Evolutionary conservation across 2,888 invertebrate species (phyloP).

Genomic region (Nycteola revayana): DNA sequence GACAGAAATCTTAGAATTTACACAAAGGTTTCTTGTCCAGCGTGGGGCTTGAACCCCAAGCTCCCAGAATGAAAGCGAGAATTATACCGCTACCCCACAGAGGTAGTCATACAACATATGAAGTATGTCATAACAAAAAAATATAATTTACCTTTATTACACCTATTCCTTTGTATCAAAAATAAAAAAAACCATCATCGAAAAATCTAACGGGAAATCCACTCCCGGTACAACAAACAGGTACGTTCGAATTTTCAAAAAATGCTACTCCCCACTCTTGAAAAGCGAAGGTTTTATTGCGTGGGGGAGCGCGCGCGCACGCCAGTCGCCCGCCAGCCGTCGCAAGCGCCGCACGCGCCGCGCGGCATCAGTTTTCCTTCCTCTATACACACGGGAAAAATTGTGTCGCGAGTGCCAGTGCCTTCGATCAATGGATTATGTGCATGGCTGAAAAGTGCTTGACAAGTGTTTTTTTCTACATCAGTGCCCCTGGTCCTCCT

Average conservation of each 20-base stretch:
- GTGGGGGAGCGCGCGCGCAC: conserved; percentile 50
- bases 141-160: too few species aligned
- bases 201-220: conserved; percentile 25
- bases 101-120: too few species aligned
- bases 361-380: conserved; percentile 72
- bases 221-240: conserved; percentile 27
- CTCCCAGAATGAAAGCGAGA: too few species aligned
- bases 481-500: conserved; percentile 68
- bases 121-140: too few species aligned
- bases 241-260: conserved; percentile 46
- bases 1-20: too few species aligned
- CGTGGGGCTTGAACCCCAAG: too few species aligned
- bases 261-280: conserved; percentile 56
- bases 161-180: too few species aligned
- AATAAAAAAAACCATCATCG: too few species aligned
- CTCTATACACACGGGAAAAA: conserved; percentile 59
- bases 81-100: too few species aligned
- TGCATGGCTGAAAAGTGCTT: conserved; percentile 72
- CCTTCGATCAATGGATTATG: conserved; percentile 62
- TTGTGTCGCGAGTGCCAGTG: conserved; percentile 70
- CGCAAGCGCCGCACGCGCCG: conserved; percentile 62
- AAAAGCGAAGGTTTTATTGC: conserved; percentile 70
- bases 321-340: conserved; percentile 69
- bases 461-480: conserved; percentile 57
- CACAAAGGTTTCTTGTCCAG: too few species aligned